Percentiles rank a stretch among this genome's conserved stretches.
phyloP scores from a whole-genome alignment of 92 coral and sea anemone species.

The Zoanthus solanderi region DNA sequence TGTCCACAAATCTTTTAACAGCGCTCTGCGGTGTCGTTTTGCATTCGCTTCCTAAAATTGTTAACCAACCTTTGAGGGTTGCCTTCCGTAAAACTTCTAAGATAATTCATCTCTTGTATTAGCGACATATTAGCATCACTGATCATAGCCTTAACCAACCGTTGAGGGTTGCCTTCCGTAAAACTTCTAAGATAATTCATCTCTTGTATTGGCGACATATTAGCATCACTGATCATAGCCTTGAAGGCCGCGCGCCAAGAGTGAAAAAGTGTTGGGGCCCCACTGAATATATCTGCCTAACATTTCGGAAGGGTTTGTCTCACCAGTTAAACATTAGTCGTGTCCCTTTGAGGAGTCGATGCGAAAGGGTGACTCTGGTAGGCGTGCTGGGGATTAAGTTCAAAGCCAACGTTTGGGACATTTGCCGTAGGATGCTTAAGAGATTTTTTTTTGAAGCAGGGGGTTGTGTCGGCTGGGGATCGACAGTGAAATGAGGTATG shows the following conservation, averaged over 20 bases:
- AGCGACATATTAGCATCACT: constrained; percentile 1
- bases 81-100: neutral
- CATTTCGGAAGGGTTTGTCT: neutral
- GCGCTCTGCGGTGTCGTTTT: constrained; percentile 16
- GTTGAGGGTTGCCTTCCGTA: neutral
- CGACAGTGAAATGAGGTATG: neutral
- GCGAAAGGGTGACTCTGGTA: neutral
- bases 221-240: constrained; percentile 1
- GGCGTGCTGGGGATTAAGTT: neutral
- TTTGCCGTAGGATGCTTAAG: neutral
- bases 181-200: constrained; percentile 23
- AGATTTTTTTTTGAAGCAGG: neutral
- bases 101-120: constrained; percentile 16
- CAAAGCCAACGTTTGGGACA: neutral
- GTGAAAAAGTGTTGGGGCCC: neutral
- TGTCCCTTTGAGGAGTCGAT: neutral
- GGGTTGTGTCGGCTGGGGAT: neutral
- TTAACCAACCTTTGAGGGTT: neutral
- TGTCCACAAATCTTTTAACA: constrained; percentile 7
- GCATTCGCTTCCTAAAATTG: neutral
- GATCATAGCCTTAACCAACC: neutral
- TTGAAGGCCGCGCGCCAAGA: neutral
- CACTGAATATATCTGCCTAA: neutral
- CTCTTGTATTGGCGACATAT: constrained; percentile 5
- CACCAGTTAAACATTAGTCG: neutral